A percentile compares a stretch with the other conserved stretches of the same genome.
These are phyloP conservation scores for Drosophila austrosaltans DNA, from an alignment of 2,888 invertebrate species.

Conservation along the genomic window DNA sequence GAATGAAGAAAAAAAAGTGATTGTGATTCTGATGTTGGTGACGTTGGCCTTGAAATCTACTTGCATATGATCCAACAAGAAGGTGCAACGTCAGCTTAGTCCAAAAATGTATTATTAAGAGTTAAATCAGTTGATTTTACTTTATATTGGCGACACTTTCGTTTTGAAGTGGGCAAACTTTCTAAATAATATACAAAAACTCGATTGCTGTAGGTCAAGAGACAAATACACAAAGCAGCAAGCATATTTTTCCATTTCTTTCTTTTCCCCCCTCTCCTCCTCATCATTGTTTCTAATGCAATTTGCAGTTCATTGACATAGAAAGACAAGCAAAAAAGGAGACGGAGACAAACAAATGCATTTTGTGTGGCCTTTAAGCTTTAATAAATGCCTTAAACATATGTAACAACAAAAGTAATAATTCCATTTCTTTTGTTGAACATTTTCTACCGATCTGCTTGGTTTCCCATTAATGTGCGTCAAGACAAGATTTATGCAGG, in stretches of 20 bases:
- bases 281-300: constrained; percentile 1
- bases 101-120: not conserved
- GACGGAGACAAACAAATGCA: not conserved
- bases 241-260: not conserved
- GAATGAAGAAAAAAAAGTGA: constrained; percentile 64
- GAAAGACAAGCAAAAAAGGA: not conserved
- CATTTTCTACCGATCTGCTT: too few relatives aligned
- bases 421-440: too few relatives aligned
- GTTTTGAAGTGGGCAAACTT: not conserved
- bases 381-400: not conserved
- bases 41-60: constrained; percentile 16
- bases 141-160: not conserved
- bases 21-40: constrained; percentile 39
- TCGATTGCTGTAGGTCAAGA: constrained; percentile 8
- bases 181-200: not conserved
- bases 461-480: too few relatives aligned
- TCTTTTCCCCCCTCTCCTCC: not conserved
- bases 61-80: not conserved
- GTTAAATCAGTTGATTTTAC: not conserved
- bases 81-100: constrained; percentile 18
- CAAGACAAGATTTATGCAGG: too few relatives aligned
- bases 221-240: not conserved
- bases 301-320: constrained; percentile 9
- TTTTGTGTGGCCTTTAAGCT: not conserved
- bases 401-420: too few relatives aligned